Percentiles rank a stretch among this genome's conserved stretches.
Conservation (phyloP, 2,888 invertebrate species). For the Megamerina dolium region DNA sequence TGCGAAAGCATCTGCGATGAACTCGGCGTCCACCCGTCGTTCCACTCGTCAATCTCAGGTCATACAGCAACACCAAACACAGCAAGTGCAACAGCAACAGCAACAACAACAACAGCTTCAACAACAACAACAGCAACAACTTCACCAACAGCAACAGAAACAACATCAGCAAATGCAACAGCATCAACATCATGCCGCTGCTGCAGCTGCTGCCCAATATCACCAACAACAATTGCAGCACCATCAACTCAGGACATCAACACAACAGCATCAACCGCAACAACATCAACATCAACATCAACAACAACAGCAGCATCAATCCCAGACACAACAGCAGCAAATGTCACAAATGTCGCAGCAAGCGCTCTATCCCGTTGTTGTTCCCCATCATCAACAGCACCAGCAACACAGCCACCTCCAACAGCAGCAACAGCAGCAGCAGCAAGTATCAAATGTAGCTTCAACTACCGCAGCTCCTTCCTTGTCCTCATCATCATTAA, state of each 20-base stretch:
- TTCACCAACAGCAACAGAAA: conserved; percentile 21
- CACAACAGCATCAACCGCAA: conserved; percentile 23
- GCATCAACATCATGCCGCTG: conserved; percentile 29
- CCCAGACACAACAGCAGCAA: conserved; percentile 38
- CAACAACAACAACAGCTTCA: conserved; percentile 20
- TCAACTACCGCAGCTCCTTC: conserved; percentile 24
- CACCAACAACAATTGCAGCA: conserved; percentile 23
- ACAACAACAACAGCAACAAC: conserved; percentile 20
- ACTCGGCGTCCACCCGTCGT: conserved; percentile 25
- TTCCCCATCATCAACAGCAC: conserved; percentile 17
- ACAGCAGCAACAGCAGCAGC: conserved; percentile 26
- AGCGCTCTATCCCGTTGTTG: conserved; percentile 38
- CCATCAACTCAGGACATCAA: conserved; percentile 21
- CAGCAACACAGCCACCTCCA: conserved; percentile 29
- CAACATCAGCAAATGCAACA: conserved; percentile 24
- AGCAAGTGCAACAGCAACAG: conserved; percentile 35
- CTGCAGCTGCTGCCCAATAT: too few relatives aligned
- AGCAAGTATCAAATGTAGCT: conserved; percentile 15
- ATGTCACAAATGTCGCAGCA: conserved; percentile 47
- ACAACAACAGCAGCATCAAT: conserved; percentile 35
- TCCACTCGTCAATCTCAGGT: conserved; percentile 24
- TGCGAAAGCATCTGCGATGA: conserved; percentile 38
- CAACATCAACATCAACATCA: conserved; percentile 27
- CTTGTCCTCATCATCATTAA: conserved; percentile 21
- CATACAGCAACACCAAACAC: conserved; percentile 28